phyloP scores from a whole-genome alignment of 2,113 vertebrate species.

The Diphyllodes magnificus region DNA sequence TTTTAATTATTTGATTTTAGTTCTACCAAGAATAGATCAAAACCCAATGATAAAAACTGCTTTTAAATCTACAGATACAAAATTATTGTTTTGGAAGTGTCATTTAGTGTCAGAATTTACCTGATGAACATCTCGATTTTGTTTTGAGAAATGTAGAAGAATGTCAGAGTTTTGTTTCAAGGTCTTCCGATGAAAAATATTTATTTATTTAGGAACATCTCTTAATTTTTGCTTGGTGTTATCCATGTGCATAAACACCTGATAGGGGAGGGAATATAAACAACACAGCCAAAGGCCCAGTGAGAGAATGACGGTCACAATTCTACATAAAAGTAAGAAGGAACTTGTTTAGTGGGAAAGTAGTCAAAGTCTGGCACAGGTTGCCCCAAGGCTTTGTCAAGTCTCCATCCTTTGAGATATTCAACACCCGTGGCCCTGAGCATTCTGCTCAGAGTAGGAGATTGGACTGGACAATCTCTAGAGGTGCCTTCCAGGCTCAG shows the following conservation, averaged over 20 bases:
- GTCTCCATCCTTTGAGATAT: background rate
- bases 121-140: background rate
- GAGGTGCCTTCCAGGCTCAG: background rate
- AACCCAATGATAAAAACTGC: background rate
- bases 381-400: background rate
- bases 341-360: too few relatives aligned
- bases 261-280: background rate
- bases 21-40: background rate
- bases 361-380: background rate
- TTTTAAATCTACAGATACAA: background rate
- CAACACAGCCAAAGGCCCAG: background rate
- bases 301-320: background rate
- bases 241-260: background rate
- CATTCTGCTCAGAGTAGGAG: background rate
- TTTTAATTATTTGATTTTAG: background rate
- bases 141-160: background rate
- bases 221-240: background rate
- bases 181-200: background rate
- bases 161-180: background rate
- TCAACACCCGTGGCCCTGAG: background rate
- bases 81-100: background rate
- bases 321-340: background rate
- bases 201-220: background rate
- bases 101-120: background rate
- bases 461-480: accelerated